Percentiles rank a stretch among this genome's conserved stretches.
phyloP scores from a whole-genome alignment of 2,888 invertebrate species.

The Acanthococcus lagerstroemiae region DNA sequence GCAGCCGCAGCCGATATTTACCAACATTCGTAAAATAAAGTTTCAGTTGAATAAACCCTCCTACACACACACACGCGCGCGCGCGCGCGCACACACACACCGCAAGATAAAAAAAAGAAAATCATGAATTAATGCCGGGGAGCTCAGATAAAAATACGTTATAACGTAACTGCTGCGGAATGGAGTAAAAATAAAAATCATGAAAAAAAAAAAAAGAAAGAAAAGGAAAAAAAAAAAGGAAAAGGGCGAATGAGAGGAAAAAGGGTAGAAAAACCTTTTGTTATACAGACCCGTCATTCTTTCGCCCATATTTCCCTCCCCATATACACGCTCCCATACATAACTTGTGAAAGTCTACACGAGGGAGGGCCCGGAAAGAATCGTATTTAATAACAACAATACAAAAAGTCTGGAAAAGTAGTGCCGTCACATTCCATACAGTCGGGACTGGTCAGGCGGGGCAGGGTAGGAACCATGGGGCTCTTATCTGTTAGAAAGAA shows the following conservation, averaged over 20 bases:
- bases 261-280: background rate
- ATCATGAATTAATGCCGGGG: too few relatives aligned
- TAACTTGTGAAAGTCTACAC: background rate
- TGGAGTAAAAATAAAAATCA: background rate
- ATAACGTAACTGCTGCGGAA: too few relatives aligned
- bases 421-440: constrained; percentile 15
- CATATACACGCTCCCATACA: background rate
- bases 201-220: background rate
- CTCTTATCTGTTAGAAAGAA: constrained; percentile 2
- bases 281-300: background rate
- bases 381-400: constrained; percentile 17
- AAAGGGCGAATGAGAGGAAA: background rate
- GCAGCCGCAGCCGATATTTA: too few relatives aligned
- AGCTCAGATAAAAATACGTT: too few relatives aligned
- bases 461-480: background rate
- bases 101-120: too few relatives aligned
- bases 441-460: background rate
- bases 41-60: too few relatives aligned
- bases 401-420: constrained; percentile 17
- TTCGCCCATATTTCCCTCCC: background rate
- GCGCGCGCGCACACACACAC: too few relatives aligned
- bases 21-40: too few relatives aligned
- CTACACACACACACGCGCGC: too few relatives aligned
- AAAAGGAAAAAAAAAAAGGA: background rate
- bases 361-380: background rate